Conservation (phyloP, 2,797 vertebrate species). For the Geotrypetes seraphini region DNA sequence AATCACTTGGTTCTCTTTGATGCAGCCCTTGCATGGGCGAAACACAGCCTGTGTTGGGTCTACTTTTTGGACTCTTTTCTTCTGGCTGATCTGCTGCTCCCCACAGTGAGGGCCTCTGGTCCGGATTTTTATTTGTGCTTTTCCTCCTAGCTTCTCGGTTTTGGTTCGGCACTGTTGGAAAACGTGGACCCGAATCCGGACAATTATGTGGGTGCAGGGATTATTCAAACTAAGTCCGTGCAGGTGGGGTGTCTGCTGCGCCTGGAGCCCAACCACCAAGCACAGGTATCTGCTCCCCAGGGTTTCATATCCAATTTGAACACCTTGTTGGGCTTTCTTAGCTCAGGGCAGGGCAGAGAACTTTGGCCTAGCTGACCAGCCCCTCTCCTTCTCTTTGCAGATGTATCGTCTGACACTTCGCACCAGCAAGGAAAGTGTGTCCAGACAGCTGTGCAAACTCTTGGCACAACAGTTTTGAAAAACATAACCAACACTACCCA, state of each 20-base stretch:
- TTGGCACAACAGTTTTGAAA: slow-evolving; percentile 81
- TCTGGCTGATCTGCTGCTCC: no score
- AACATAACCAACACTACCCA: no score
- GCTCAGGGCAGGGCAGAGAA: no score
- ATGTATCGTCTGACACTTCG: slow-evolving; percentile 88
- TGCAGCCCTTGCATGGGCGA: no score
- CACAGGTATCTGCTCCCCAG: no score
- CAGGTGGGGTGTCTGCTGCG: slow-evolving; percentile 84
- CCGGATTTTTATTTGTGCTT: neutral
- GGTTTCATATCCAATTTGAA: neutral
- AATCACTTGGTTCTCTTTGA: no score
- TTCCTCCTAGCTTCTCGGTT: slow-evolving; percentile 64
- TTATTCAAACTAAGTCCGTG: slow-evolving; percentile 81
- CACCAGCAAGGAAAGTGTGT: slow-evolving; percentile 83
- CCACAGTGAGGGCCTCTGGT: no score
- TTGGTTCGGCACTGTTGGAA: slow-evolving; percentile 78
- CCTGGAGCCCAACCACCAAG: slow-evolving; percentile 83
- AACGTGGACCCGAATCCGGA: slow-evolving; percentile 87
- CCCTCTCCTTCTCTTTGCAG: slow-evolving; percentile 24
- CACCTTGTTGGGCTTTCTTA: no score
- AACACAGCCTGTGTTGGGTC: no score
- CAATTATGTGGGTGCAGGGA: slow-evolving; percentile 85
- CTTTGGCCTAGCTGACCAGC: slow-evolving; percentile 1
- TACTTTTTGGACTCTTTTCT: no score
- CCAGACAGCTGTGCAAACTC: slow-evolving; percentile 77